Conservation (phyloP, 2,797 vertebrate species). For the Sparus aurata region DNA sequence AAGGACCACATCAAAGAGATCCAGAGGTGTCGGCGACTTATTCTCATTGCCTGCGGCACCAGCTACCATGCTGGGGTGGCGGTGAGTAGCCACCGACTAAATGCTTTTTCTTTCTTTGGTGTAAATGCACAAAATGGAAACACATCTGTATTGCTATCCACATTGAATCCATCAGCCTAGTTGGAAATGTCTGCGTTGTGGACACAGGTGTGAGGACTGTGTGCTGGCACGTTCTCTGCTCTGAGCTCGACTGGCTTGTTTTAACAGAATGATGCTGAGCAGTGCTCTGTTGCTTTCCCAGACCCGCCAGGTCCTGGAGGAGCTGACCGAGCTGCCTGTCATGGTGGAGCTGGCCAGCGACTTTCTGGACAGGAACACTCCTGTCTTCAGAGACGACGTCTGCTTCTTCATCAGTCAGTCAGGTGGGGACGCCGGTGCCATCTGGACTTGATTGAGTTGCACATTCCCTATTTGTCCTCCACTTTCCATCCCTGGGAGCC, state of each 20-base stretch:
- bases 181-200: conserved; percentile 27
- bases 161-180: conserved; percentile 5
- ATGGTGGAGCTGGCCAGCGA: conserved; percentile 99
- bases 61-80: conserved; percentile 97
- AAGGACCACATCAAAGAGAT: conserved; percentile 99
- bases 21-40: conserved; percentile 94
- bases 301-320: conserved; percentile 98
- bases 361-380: conserved; percentile 98
- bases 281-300: conserved; percentile 66
- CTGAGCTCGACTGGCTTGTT: conserved; percentile 23
- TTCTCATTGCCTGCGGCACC: conserved; percentile 97
- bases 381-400: conserved; percentile 97
- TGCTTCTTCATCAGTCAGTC: conserved; percentile 99
- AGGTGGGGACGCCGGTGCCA: conserved; percentile 81
- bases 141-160: conserved; percentile 10
- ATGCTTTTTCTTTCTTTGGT: not conserved
- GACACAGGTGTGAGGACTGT: conserved; percentile 34
- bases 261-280: conserved; percentile 37
- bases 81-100: conserved; percentile 72
- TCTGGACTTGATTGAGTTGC: conserved; percentile 40
- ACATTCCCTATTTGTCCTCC: conserved; percentile 36
- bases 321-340: conserved; percentile 96
- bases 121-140: conserved; percentile 28
- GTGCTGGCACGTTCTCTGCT: conserved; percentile 4
- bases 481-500: conserved; percentile 19